phyloP scores from a whole-genome alignment of 2,113 vertebrate species.

The Chloropsis cyanopogon region DNA sequence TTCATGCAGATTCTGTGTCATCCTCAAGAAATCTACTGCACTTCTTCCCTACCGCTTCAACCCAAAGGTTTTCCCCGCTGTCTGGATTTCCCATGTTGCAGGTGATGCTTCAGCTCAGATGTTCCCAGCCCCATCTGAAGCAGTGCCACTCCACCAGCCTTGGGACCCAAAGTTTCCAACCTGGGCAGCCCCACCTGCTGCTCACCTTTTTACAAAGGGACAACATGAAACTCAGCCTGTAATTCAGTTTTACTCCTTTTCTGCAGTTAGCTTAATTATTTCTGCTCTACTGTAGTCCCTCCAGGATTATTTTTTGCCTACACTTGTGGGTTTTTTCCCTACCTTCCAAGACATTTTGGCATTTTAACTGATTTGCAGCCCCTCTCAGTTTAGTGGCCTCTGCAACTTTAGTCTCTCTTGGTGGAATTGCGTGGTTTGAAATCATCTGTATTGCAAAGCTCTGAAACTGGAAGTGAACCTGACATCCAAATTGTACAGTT shows the following conservation, averaged over 20 bases:
- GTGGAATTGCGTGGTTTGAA: not conserved
- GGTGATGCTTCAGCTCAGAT: not conserved
- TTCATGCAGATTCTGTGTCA: not conserved
- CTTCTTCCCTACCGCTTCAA: not conserved
- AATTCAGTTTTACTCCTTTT: not conserved
- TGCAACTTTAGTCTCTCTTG: not conserved
- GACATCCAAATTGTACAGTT: not conserved
- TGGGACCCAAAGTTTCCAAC: not conserved
- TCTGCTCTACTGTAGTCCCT: not conserved
- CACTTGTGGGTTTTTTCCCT: not conserved
- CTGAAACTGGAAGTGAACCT: not conserved
- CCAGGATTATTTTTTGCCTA: not conserved
- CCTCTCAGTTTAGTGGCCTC: not conserved
- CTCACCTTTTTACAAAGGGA: not conserved
- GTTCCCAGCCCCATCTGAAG: not conserved
- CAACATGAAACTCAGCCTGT: not conserved
- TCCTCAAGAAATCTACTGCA: not conserved
- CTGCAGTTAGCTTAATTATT: not conserved
- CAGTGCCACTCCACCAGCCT: not conserved
- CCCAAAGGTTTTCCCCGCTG: not conserved
- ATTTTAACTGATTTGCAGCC: not conserved
- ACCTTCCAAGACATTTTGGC: not conserved
- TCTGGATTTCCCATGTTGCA: not conserved
- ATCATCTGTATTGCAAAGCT: not conserved
- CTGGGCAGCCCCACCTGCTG: not conserved